Evolutionary conservation across 2,888 invertebrate species (phyloP), one percentile per base, ranked within the genome.

Genomic region (Antheraea yamamai): DNA sequence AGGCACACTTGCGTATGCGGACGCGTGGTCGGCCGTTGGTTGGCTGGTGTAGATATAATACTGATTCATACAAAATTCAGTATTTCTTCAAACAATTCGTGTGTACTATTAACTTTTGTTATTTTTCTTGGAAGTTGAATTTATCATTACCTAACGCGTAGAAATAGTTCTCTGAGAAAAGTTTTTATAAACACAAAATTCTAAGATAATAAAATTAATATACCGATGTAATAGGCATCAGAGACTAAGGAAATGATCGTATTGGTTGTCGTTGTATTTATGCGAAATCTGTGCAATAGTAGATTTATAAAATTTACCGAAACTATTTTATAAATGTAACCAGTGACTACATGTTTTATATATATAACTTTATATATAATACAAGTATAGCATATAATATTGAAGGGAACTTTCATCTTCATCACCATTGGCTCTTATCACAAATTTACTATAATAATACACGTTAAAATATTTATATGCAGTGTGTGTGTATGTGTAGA

Each of bases 181-280:
- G 16, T 3, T 7, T 58, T 58, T 58, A 58, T n/a, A 58, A n/a
- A 58, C 20, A 58, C 1, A n/a, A 58, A 7, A 58, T n/a, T n/a
- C 58, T 58, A 77, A 78, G 77, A 79, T 75, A 81, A 79, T 78
- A 89, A 88, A 90, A 89, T 87, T 87, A 91, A 91, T 89, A 78
- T 70, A 74, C 35, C 74, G 14, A 70, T 64, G 66, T 52, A 55
- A n/a, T 64, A 72, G 72, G 55, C 66, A 72, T 74, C 64, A 74
- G 93, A 87, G 92, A 93, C 88, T 90, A 90, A 91, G 91, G 88
- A 89, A 88, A 89, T 81, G 86, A 88, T 91, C 89, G 85, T 88
- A 85, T 88, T 85, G 88, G 84, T 87, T 52, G 18, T 10, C 14
- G 4, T 52, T 88, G 88, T 88, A 89, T 87, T 85, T 83, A 80